Base-by-base conservation (phyloP, 2,888 invertebrate species). In the Hipparchia semele region DNA sequence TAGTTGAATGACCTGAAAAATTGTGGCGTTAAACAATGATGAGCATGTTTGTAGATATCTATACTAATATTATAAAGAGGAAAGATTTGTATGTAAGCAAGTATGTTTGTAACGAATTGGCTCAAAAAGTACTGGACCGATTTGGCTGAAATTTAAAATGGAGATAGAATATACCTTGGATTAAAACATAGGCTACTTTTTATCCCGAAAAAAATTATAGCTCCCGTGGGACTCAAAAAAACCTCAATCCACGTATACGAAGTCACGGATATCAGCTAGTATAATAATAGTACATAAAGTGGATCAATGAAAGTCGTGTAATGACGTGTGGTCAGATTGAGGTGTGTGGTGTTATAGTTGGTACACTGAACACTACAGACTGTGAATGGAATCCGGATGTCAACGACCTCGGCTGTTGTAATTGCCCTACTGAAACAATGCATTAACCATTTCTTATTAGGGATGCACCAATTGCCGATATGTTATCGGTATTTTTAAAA, bases 321-420 rank as follows among this genome's bases (percentile, higher is more conserved):
- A 59, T 65, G 68, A 71, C 68, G 72, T 59, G 68, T 61, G 58
- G 64, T 54, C 53, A 58, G 58, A 58, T 23, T 58, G 58, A 58
- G 58, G 58, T 58, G 58, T 13, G 54, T 60, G 53, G 8, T 49
- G 49, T 49, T 39, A 39, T 53, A 49, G 56, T 67, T 62, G 69
- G 64, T 66, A 60, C 39, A 56, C 56, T 68, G 58, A 33, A 23
- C 12, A 68, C 46, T 10, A 54, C 62, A 62, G 49, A 59, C 45
- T 62, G 59, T 59, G 39, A 70, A 56, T 58, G 12, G 51, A 70
- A 58, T 74, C 49, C 71, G 64, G 56, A 73, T 72, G 75, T 72
- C 72, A 78, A 71, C 13, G 74, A 78, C 75, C 78, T 72, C 72
- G n/a, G 64, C 64, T 73, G 72, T 61, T 68, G 73, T 75, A 71